Base-by-base conservation (phyloP, 2,888 invertebrate species). In the Ischnus inquisitorius region DNA sequence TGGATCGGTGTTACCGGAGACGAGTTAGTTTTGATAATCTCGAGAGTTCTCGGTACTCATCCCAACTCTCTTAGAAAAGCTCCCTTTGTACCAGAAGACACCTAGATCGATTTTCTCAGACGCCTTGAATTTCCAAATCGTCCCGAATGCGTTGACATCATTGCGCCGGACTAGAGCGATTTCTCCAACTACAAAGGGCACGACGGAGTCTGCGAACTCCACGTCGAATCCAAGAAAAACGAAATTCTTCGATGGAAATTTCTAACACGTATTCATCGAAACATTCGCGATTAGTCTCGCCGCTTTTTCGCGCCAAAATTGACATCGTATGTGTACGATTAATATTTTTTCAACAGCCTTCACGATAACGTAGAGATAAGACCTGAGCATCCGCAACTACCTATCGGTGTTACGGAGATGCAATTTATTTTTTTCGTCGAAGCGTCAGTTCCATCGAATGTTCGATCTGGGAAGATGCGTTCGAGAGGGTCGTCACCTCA, bases 21-120 rank as follows among this genome's bases (percentile, higher is more conserved):
- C 3, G 41, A 39, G n/a, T 28, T 16, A 62, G 12, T 62, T 25
- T 65, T 39, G 54, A 22, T 39, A 39, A 43, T 41, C 39, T 79
- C 28, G 46, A 46, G 60, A 68, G 22, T 6, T 34, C 25, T 51
- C 51, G 39, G 46, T 25, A 62, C 22, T 19, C 28, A 14, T 57
- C 28, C 41, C 25, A 34, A 51, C 28, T 57, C 39, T 41, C 39
- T 4, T 34, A 34, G 2, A 51, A n/a, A 68, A 16, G 34, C 3
- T 46, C 25, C 12, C 25, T 68, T 25, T n/a, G 39, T 10, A 54
- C 43, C 16, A 25, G 16, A 54, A 22, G 28, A 54, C 39, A 39
- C 22, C 28, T 16, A 65, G 34, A 14, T 82, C 76, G n/a, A 46
- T 77, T 77, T 67, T 82, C 81, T 71, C 71, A 82, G n/a, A 22